Evolutionary conservation across 2,888 invertebrate species (phyloP).

Genomic region (Drosophila multiciliata): DNA sequence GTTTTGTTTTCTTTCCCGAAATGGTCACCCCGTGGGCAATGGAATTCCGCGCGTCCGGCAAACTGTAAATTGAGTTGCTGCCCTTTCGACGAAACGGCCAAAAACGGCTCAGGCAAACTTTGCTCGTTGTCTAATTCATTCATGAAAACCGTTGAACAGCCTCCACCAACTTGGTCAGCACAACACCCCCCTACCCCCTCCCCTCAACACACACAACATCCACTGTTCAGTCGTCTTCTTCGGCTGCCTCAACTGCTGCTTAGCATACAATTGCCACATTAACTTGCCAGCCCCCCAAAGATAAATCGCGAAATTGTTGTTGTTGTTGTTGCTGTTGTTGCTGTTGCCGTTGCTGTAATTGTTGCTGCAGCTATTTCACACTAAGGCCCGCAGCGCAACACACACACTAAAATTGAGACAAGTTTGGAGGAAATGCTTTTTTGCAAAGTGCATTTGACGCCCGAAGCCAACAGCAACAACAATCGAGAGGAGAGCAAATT

Average conservation of each 20-base stretch:
- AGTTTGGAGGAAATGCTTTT: constrained; percentile 76
- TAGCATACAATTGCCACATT: constrained; percentile 81
- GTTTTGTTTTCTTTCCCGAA: constrained; percentile 23
- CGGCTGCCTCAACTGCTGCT: constrained; percentile 62
- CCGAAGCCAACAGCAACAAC: constrained; percentile 58
- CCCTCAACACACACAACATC: not conserved
- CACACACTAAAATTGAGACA: constrained; percentile 75
- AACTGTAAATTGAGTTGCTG: constrained; percentile 79
- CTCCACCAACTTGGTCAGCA: constrained; percentile 27
- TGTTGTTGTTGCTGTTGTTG: constrained; percentile 23
- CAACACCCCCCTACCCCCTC: not conserved
- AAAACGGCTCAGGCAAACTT: constrained; percentile 51
- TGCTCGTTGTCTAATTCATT: constrained; percentile 73
- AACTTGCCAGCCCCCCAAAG: constrained; percentile 75
- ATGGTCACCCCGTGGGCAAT: constrained; percentile 74
- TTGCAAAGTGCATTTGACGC: constrained; percentile 83
- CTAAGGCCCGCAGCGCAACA: constrained; percentile 67
- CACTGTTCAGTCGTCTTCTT: not conserved
- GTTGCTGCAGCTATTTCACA: constrained; percentile 69
- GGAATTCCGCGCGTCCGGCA: constrained; percentile 60
- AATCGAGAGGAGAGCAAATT: constrained; percentile 13
- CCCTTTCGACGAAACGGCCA: constrained; percentile 56
- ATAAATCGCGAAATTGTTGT: constrained; percentile 70
- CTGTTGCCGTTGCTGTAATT: constrained; percentile 16
- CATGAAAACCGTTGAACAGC: constrained; percentile 71